Evolutionary conservation across 2,113 vertebrate genomes (phyloP).

Genomic region (Epinephelus fuscoguttatus): DNA sequence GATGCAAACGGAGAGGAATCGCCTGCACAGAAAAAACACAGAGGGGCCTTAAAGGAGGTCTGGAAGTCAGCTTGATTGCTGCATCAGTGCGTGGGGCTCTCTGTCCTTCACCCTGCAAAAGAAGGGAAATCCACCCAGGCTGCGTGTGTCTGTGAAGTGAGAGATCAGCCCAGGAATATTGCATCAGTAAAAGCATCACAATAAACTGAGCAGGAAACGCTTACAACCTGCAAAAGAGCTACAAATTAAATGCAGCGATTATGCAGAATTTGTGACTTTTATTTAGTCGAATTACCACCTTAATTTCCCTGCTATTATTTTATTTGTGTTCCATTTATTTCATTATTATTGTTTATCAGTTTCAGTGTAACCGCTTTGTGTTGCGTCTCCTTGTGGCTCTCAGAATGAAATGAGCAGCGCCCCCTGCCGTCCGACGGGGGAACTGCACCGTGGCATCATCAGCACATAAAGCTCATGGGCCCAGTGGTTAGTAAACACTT

Average conservation of each 20-base stretch:
- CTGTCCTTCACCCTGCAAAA: constrained; percentile 1
- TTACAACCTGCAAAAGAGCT: not conserved
- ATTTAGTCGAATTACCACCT: constrained; percentile 20
- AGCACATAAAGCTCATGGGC: constrained; percentile 18
- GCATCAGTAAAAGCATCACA: not conserved
- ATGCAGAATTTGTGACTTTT: not conserved
- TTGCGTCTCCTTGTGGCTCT: not conserved
- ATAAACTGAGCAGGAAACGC: not conserved
- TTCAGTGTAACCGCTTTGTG: constrained; percentile 9
- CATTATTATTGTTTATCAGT: constrained; percentile 14
- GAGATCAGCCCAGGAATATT: not conserved
- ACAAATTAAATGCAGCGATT: not conserved
- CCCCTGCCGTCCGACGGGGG: constrained; percentile 76
- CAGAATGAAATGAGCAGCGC: constrained; percentile 77
- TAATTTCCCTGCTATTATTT: constrained; percentile 20
- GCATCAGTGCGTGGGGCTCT: not conserved
- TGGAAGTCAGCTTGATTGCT: not conserved
- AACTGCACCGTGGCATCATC: constrained; percentile 39
- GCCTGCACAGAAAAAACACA: not conserved
- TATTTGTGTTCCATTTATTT: not conserved
- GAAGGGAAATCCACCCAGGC: not conserved
- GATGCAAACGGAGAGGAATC: not conserved
- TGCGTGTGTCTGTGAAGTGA: not conserved
- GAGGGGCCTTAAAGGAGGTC: not conserved
- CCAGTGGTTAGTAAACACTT: constrained; percentile 44